Conservation (phyloP, 2,888 invertebrate species). For the Heliconius ethilla region DNA sequence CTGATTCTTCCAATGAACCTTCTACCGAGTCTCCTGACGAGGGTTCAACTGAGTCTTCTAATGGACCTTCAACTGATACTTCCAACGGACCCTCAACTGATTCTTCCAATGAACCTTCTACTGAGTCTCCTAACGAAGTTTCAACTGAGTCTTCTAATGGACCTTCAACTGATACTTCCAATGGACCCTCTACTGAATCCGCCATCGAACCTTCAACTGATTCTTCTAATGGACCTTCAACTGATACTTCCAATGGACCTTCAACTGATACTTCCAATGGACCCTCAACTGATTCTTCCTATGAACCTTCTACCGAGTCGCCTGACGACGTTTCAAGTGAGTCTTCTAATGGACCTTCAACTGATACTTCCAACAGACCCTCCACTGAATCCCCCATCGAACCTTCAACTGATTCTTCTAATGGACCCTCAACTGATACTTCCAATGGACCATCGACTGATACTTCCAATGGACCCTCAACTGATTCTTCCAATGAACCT, state of each 20-base stretch:
- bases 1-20: neutral
- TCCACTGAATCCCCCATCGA: neutral
- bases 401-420: neutral
- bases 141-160: too few species aligned
- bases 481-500: neutral
- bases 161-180: too few species aligned
- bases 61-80: too few species aligned
- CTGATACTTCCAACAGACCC: slow-evolving; percentile 11
- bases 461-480: slow-evolving; percentile 14
- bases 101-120: too few species aligned
- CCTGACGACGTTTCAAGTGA: neutral
- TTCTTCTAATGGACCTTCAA: neutral
- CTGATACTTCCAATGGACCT: neutral
- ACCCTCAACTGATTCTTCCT: neutral
- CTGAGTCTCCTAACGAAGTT: too few species aligned
- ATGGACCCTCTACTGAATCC: too few species aligned
- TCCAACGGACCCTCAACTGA: too few species aligned
- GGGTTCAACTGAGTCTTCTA: neutral
- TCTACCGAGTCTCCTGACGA: neutral
- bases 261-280: neutral
- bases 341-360: slow-evolving; percentile 21
- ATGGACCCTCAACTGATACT: neutral
- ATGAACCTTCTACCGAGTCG: slow-evolving; percentile 9
- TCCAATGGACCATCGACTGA: neutral
- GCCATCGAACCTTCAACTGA: neutral